Base-by-base conservation (phyloP, 2,113 vertebrate species). In the Salvelinus namaycush region DNA sequence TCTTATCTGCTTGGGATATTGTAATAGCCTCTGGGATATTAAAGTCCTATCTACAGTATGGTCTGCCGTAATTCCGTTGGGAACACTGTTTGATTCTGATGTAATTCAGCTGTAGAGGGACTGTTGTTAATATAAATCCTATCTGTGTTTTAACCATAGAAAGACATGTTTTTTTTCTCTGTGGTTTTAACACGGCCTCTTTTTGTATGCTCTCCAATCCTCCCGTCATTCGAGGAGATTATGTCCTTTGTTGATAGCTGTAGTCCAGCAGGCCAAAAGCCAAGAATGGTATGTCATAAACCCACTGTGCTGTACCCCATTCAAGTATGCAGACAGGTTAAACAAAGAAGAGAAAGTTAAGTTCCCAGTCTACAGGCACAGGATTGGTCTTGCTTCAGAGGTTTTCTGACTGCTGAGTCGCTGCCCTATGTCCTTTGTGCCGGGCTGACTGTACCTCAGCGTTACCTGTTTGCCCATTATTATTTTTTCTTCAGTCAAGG, bases 341-440 rank as follows among this genome's bases (percentile, higher is more conserved):
- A 3, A n/a, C 67, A 44, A 11, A 54, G 2, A 18, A 18, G 14
- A 16, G 49, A 54, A 54, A 18, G 16, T 14, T 4, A 18, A 44
- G 39, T 44, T 44, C 39, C 39, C 9, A 12, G 39, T 44, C 39
- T 44, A 27, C 51, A 54, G 51, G 16, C 13, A 7, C 18, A 31
- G 31, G 70, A 78, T 72, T 57, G 70, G 76, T 44, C 22, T 14
- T n/a, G 64, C 65, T 73, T 54, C 31, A n/a, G 48, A 31, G 51
- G 29, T 68, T 59, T 68, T 34, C 34, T 66, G 48, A 72, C 48
- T n/a, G 20, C 70, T 4, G 3, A 24, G 71, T 2, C 13, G 26
- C 18, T 11, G 26, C 60, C 5, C 26, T 72, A 16, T 9, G 59
- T 60, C 18, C n/a, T 9, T 16, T 62, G 59, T 24, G 20, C 39